Conservation (phyloP, 2,797 vertebrate species). For the Chiroxiphia lanceolata region DNA sequence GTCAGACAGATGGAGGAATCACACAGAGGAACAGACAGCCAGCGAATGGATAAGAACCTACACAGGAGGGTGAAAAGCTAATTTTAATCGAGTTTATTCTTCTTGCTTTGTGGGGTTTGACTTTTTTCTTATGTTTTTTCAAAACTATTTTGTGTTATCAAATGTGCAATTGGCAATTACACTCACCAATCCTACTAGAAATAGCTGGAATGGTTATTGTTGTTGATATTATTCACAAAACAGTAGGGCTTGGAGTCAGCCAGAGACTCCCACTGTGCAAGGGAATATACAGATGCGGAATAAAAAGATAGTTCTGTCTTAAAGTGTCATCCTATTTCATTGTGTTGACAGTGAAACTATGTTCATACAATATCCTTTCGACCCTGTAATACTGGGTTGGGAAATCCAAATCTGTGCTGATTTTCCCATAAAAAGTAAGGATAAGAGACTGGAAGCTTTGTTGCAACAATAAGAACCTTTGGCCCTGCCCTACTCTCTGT, state of each 20-base stretch:
- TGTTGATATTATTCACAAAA: constrained; percentile 48
- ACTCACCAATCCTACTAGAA: not conserved
- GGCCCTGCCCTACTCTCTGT: not conserved
- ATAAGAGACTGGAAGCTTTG: not conserved
- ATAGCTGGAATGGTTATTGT: constrained; percentile 23
- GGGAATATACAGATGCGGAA: not conserved
- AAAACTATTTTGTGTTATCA: not conserved
- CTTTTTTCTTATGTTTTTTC: not conserved
- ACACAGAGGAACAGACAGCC: not conserved
- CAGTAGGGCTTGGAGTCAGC: constrained; percentile 13
- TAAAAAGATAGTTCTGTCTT: constrained; percentile 3
- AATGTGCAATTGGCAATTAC: not conserved
- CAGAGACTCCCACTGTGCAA: constrained; percentile 5
- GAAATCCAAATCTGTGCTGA: not conserved
- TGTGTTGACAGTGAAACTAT: not conserved
- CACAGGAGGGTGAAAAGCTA: not conserved
- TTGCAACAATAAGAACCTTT: not conserved
- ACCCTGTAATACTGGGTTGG: not conserved
- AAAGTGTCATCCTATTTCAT: not conserved
- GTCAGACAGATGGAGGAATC: constrained; percentile 20
- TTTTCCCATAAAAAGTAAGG: constrained; percentile 9
- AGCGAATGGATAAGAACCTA: not conserved
- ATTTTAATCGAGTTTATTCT: constrained; percentile 17
- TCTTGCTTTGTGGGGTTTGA: not conserved
- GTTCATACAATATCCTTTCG: not conserved